Conservation (phyloP, 2,888 invertebrate species). For the Atethmia centrago region DNA sequence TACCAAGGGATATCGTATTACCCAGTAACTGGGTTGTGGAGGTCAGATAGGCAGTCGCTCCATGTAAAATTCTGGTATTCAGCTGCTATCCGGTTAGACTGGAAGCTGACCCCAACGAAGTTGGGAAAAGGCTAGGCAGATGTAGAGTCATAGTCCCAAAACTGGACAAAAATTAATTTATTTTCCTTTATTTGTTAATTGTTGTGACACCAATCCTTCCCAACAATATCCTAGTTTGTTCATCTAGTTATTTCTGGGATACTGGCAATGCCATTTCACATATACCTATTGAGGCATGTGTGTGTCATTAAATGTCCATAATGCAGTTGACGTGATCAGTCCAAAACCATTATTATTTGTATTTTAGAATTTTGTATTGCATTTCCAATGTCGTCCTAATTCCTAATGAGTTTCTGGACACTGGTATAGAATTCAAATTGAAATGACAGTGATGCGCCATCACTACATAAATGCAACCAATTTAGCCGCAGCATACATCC, state of each 20-base stretch:
- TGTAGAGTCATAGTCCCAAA: background rate
- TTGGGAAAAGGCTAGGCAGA: too few relatives aligned
- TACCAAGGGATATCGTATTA: too few relatives aligned
- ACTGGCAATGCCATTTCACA: background rate
- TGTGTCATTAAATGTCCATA: background rate
- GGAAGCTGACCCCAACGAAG: too few relatives aligned
- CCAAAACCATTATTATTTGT: constrained; percentile 26
- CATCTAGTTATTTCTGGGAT: background rate
- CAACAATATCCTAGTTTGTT: background rate
- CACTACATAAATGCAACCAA: constrained; percentile 33
- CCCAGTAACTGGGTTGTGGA: too few relatives aligned
- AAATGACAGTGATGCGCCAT: constrained; percentile 12
- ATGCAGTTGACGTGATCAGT: constrained; percentile 23
- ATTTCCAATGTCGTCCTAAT: constrained; percentile 32
- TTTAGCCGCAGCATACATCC: background rate
- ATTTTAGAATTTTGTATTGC: constrained; percentile 20
- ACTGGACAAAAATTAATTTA: background rate
- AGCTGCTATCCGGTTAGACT: too few relatives aligned
- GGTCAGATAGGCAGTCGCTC: too few relatives aligned
- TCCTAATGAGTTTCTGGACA: constrained; percentile 38
- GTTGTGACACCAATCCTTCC: too few relatives aligned
- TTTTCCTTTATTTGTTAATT: background rate
- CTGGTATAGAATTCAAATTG: constrained; percentile 40
- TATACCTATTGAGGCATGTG: background rate
- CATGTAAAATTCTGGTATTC: too few relatives aligned